phyloP scores from a whole-genome alignment of 2,888 invertebrate species.

The Margaritifera margaritifera region DNA sequence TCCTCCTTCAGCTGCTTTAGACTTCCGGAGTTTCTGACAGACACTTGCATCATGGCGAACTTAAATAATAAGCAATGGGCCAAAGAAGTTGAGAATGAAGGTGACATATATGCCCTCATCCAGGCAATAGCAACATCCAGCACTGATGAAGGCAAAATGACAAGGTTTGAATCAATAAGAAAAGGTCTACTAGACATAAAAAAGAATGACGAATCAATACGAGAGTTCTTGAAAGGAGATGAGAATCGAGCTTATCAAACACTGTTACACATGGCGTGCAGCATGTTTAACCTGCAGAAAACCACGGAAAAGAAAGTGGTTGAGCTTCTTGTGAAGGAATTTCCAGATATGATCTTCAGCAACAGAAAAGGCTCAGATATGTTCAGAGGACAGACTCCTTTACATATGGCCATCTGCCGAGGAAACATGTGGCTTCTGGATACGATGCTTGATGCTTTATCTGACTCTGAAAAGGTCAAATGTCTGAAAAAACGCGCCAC shows the following conservation, averaged over 20 bases:
- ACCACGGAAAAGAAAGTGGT: constrained; percentile 14
- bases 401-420: constrained; percentile 45
- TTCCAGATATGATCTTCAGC: constrained; percentile 25
- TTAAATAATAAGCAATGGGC: no score
- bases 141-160: no score
- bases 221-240: no score
- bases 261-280: constrained; percentile 26
- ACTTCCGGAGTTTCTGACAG: no score
- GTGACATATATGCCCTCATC: no score
- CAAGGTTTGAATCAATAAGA: no score
- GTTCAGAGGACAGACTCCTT: constrained; percentile 43
- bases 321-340: constrained; percentile 11
- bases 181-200: no score
- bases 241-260: constrained; percentile 3
- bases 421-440: constrained; percentile 31
- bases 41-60: no score
- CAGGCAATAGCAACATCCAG: no score
- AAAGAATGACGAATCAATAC: no score
- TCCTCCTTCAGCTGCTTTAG: no score
- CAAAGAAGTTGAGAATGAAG: no score
- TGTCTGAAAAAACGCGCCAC: constrained; percentile 29
- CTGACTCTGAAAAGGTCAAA: constrained; percentile 12
- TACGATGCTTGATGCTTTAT: constrained; percentile 16
- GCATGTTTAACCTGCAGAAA: constrained; percentile 9
- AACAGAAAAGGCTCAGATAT: constrained; percentile 24